A percentile compares a stretch with the other conserved stretches of the same genome.
Evolutionary conservation across 2,888 invertebrate genomes (phyloP).

Genomic region (Drosophila kanekoi): DNA sequence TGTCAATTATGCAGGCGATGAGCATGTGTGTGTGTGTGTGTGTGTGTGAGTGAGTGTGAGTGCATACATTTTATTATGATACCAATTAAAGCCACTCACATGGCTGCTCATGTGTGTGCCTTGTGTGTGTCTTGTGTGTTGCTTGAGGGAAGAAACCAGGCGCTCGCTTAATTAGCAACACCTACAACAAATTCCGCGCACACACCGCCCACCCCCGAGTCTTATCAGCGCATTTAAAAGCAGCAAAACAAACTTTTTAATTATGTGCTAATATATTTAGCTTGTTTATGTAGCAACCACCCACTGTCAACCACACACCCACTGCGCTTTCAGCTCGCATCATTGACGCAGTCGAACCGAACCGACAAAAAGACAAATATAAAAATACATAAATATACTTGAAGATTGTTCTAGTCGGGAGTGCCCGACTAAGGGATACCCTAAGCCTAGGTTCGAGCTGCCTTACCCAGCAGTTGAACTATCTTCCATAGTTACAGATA

Average conservation of each 20-base stretch:
- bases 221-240: background rate
- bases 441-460: too few relatives aligned
- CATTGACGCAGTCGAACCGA: slow-evolving; percentile 28
- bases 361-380: slow-evolving; percentile 12
- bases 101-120: slow-evolving; percentile 11
- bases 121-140: slow-evolving; percentile 11
- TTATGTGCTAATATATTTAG: slow-evolving; percentile 65
- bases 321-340: background rate
- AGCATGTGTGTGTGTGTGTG: slow-evolving; percentile 18
- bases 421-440: too few relatives aligned
- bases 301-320: background rate
- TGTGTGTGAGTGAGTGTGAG: slow-evolving; percentile 24
- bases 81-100: slow-evolving; percentile 61
- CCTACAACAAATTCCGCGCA: slow-evolving; percentile 10
- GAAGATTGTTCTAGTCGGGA: too few relatives aligned
- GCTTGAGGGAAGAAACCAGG: slow-evolving; percentile 45
- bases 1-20: slow-evolving; percentile 79
- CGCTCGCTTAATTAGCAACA: slow-evolving; percentile 60
- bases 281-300: slow-evolving; percentile 47
- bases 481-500: too few relatives aligned
- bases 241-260: slow-evolving; percentile 65
- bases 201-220: background rate
- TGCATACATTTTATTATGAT: slow-evolving; percentile 69
- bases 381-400: too few relatives aligned
- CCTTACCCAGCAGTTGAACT: too few relatives aligned